These are phyloP conservation scores for Cotesia glomerata DNA, from an alignment of 1,140 invertebrate genomes.

Conservation along the genomic window DNA sequence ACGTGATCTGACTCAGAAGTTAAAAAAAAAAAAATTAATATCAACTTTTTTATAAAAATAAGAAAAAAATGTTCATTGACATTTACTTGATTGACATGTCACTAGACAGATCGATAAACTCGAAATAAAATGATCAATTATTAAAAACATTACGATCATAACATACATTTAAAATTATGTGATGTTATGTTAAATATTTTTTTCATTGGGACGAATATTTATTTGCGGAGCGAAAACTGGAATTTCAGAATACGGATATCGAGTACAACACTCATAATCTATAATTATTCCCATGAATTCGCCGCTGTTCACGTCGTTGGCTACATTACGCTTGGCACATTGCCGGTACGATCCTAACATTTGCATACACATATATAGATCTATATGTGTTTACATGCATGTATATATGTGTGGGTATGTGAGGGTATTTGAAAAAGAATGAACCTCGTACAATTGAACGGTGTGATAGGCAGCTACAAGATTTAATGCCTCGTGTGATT, in stretches of 20 bases:
- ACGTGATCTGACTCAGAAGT: too few relatives aligned
- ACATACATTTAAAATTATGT: too few relatives aligned
- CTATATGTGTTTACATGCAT: background rate
- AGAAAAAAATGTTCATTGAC: too few relatives aligned
- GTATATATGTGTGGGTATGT: background rate
- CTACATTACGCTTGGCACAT: background rate
- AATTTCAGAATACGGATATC: background rate
- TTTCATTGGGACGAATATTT: background rate
- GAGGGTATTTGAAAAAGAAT: background rate
- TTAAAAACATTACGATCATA: too few relatives aligned
- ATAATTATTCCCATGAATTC: conserved; percentile 27
- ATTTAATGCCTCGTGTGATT: conserved; percentile 13
- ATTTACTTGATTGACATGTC: too few relatives aligned
- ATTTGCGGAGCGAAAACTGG: background rate
- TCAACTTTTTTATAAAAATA: too few relatives aligned
- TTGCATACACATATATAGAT: conserved; percentile 2
- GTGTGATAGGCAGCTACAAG: background rate
- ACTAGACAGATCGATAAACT: too few relatives aligned
- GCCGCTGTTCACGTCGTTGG: background rate
- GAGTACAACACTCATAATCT: conserved; percentile 22
- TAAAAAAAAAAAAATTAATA: too few relatives aligned
- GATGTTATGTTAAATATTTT: too few relatives aligned
- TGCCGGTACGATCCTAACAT: conserved; percentile 1
- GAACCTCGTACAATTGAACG: background rate
- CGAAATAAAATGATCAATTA: too few relatives aligned